Conservation (phyloP, 2,888 invertebrate species). For the Cyrtodaria siliqua region DNA sequence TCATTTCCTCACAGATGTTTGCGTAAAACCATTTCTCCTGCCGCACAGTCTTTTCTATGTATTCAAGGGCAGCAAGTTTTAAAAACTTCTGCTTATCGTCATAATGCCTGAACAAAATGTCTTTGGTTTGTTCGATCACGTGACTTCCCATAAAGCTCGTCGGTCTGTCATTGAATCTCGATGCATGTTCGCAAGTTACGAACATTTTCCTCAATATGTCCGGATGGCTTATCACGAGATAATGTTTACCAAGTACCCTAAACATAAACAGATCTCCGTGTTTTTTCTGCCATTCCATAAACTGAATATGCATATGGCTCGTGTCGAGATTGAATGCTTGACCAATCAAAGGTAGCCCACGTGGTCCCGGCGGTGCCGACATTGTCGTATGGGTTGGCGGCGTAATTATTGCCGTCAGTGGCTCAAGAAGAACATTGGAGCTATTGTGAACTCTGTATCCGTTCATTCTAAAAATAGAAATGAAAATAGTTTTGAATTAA, state of each 20-base stretch:
- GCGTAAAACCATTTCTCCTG: conserved; percentile 57
- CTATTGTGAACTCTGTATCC: too few species aligned
- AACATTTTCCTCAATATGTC: conserved; percentile 65
- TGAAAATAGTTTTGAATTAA: too few species aligned
- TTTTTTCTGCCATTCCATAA: conserved; percentile 64
- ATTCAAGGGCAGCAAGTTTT: conserved; percentile 56
- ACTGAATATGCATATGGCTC: conserved; percentile 62
- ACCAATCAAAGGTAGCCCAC: conserved; percentile 62
- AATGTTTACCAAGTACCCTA: conserved; percentile 64
- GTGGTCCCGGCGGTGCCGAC: conserved; percentile 63
- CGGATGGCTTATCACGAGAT: conserved; percentile 61
- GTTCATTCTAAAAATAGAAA: too few species aligned
- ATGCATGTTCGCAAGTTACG: conserved; percentile 50
- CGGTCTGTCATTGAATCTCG: conserved; percentile 61
- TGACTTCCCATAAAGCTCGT: conserved; percentile 65
- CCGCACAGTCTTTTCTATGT: conserved; percentile 33
- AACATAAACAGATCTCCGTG: conserved; percentile 66
- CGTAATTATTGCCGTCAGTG: background rate
- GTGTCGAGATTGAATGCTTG: conserved; percentile 60
- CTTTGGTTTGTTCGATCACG: conserved; percentile 60
- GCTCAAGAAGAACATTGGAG: too few species aligned
- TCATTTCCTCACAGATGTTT: conserved; percentile 30
- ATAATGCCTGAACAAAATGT: conserved; percentile 64
- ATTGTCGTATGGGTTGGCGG: background rate
- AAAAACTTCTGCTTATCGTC: conserved; percentile 59